Percentiles rank a stretch among this genome's conserved stretches.
Evolutionary conservation across 2,113 vertebrate species (phyloP).

Genomic region (Oenanthe oenanthe): DNA sequence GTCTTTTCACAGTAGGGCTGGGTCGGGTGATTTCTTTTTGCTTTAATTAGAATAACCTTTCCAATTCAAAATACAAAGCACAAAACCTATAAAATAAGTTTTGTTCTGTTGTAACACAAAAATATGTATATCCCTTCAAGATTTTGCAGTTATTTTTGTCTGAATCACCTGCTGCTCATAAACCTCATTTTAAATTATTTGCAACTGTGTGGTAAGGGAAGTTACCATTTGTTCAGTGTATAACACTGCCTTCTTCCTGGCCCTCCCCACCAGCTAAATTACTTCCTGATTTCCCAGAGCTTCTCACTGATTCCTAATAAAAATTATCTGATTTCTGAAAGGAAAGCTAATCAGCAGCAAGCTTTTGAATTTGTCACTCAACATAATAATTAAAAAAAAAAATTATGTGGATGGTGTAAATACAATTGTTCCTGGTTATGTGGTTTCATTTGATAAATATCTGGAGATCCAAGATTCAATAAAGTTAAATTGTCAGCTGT

Average conservation of each 20-base stretch:
- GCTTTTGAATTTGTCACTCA: neutral
- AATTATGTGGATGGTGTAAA: neutral
- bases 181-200: neutral
- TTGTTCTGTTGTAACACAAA: neutral
- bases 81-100: neutral
- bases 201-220: neutral
- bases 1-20: neutral
- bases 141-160: neutral
- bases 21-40: fast-evolving
- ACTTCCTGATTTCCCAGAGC: neutral
- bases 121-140: neutral
- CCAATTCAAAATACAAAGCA: neutral
- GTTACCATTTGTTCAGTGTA: neutral
- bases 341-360: neutral
- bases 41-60: neutral
- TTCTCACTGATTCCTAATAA: neutral
- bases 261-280: neutral
- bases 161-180: neutral
- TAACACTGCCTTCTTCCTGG: neutral
- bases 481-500: neutral
- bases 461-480: neutral
- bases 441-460: neutral
- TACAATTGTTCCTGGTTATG: neutral
- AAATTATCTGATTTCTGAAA: neutral
- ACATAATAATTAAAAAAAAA: neutral